Base-by-base conservation (phyloP, 2,113 vertebrate species). In the Datnioides undecimradiatus region DNA sequence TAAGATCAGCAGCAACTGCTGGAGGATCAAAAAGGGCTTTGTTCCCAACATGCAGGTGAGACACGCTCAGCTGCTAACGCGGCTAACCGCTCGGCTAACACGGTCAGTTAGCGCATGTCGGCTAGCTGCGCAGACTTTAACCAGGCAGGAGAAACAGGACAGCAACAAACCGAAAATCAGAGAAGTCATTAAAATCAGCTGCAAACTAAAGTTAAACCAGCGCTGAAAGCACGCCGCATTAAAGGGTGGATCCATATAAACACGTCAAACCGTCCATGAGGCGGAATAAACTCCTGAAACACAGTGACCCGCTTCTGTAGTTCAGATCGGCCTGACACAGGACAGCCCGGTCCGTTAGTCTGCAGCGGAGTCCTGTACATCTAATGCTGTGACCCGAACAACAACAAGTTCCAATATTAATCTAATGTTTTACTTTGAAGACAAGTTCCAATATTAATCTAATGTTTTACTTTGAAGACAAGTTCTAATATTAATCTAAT, bases 21-120 rank as follows among this genome's bases (percentile, higher is more conserved):
- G 98, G 98, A 93, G 98, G 78, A 98, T 99, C 76, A 97, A 96
- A 76, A 98, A 98, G 69, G 98, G 97, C 27, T 99, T 99, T 76
- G 98, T 99, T 65, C 98, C 98, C 8, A 99, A 99, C 81, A 99
- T 99, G 98, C 95, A 98, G 88, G 98, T 99, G 86, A 95, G 38
- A 17, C 3, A 1, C 13, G 23, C 23, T 2, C 16, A 10, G 27
- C 34, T 29, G 48, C 2, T 41, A 58, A 60, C 46, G n/a, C 11
- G 76, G 87, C 62, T 83, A 73, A 13, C 65, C 5, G 23, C 11
- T 25, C 68, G 76, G 75, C 82, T 48, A 43, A 16, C 0, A 11
- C 65, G n/a, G 40, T 0, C 23, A 25, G 34, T 11, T 45, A 21
- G 71, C 80, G 59, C 80, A 84, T 64, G 79, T 27, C 19, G n/a